phyloP scores from a whole-genome alignment of 2,797 vertebrate species.

The Moxostoma hubbsi region DNA sequence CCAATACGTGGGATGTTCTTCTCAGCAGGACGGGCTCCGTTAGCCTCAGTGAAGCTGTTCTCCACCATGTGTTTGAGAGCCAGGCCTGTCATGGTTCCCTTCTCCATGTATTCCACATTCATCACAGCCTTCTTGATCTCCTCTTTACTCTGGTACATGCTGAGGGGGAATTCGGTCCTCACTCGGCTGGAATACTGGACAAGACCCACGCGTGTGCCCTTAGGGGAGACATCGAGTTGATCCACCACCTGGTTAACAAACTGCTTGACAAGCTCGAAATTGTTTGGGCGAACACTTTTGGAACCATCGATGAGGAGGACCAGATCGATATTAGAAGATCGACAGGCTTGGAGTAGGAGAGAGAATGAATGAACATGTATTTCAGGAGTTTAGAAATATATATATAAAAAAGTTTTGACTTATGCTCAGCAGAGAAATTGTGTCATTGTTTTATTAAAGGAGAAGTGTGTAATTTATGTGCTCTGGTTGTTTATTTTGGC shows the following conservation, averaged over 20 bases:
- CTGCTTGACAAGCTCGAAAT: conserved; percentile 96
- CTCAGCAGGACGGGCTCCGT: conserved; percentile 84
- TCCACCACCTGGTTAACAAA: conserved; percentile 94
- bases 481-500: too few species aligned
- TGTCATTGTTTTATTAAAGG: too few species aligned
- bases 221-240: conserved; percentile 88
- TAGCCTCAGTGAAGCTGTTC: conserved; percentile 90
- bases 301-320: conserved; percentile 94
- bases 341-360: conserved; percentile 79
- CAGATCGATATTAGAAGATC: conserved; percentile 87
- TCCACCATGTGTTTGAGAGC: conserved; percentile 95
- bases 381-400: neutral
- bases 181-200: conserved; percentile 96
- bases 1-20: conserved; percentile 87
- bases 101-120: conserved; percentile 96
- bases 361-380: neutral
- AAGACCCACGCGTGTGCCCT: conserved; percentile 88
- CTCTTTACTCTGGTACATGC: conserved; percentile 83
- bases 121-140: conserved; percentile 92
- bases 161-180: conserved; percentile 92
- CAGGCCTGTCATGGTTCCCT: conserved; percentile 96
- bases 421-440: too few species aligned
- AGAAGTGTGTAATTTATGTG: too few species aligned
- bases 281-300: conserved; percentile 94
- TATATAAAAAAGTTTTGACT: too few species aligned